phyloP scores from a whole-genome alignment of 2,888 invertebrate genomes.

The Pandemis corylana region DNA sequence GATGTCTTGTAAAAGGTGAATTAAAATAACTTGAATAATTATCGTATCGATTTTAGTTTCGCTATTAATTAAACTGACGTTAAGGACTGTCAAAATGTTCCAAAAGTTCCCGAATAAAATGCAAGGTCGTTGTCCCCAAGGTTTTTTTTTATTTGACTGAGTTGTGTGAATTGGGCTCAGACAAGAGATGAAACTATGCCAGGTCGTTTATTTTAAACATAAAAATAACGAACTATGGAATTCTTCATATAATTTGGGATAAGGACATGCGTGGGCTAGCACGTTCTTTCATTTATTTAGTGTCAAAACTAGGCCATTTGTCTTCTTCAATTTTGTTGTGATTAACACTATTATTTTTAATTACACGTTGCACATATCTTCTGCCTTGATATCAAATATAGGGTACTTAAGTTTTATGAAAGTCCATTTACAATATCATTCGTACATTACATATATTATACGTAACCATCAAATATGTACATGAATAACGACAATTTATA shows the following conservation, averaged over 20 bases:
- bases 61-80: too few species aligned
- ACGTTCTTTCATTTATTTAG: neutral
- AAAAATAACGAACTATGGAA: neutral
- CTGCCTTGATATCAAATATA: slow-evolving; percentile 15
- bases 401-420: slow-evolving; percentile 19
- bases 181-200: neutral
- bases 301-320: neutral
- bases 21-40: too few species aligned
- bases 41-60: too few species aligned
- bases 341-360: neutral
- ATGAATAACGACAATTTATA: neutral
- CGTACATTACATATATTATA: neutral
- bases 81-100: too few species aligned
- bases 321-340: neutral
- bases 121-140: neutral
- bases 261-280: slow-evolving; percentile 13
- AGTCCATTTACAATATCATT: slow-evolving; percentile 29
- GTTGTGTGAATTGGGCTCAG: neutral
- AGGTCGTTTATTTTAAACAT: neutral
- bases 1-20: too few species aligned
- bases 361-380: slow-evolving; percentile 14
- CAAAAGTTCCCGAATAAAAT: too few species aligned
- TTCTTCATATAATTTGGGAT: slow-evolving; percentile 14
- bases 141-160: neutral
- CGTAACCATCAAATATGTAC: neutral